These are phyloP conservation scores for Coenobita brevimanus DNA, from an alignment of 1,140 invertebrate species.

Conservation along the genomic window DNA sequence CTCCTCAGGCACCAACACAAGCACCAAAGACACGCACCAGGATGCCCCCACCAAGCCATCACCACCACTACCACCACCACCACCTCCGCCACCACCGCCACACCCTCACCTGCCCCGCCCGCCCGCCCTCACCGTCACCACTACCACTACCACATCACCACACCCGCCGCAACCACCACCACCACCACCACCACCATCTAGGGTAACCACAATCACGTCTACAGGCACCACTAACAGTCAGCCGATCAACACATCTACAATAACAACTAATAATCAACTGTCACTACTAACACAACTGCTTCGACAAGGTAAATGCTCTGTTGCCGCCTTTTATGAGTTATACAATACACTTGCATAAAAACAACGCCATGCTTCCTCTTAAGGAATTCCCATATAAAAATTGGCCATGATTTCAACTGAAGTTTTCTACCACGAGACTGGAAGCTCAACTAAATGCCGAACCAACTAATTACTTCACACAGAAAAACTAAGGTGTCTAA, in stretches of 20 bases:
- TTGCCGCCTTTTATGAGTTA: too few species aligned
- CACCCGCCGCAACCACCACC: background rate
- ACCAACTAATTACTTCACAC: too few species aligned
- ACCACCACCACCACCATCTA: background rate
- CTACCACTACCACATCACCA: background rate
- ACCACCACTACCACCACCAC: background rate
- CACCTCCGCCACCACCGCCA: background rate
- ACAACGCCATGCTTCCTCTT: too few species aligned
- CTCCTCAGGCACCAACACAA: background rate
- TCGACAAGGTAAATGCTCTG: too few species aligned
- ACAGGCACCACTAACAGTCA: background rate
- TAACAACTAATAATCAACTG: background rate
- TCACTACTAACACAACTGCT: background rate
- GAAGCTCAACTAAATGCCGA: too few species aligned
- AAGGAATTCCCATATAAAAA: too few species aligned
- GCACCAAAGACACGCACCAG: background rate
- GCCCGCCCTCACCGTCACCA: background rate
- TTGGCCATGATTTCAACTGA: too few species aligned
- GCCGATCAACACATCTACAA: background rate
- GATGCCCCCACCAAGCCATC: background rate
- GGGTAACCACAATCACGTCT: background rate
- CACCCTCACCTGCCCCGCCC: conserved; percentile 3
- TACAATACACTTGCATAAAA: too few species aligned
- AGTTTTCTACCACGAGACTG: too few species aligned
- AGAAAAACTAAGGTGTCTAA: too few species aligned